phyloP scores from a whole-genome alignment of 2,113 vertebrate genomes.

The Silurus glanis region DNA sequence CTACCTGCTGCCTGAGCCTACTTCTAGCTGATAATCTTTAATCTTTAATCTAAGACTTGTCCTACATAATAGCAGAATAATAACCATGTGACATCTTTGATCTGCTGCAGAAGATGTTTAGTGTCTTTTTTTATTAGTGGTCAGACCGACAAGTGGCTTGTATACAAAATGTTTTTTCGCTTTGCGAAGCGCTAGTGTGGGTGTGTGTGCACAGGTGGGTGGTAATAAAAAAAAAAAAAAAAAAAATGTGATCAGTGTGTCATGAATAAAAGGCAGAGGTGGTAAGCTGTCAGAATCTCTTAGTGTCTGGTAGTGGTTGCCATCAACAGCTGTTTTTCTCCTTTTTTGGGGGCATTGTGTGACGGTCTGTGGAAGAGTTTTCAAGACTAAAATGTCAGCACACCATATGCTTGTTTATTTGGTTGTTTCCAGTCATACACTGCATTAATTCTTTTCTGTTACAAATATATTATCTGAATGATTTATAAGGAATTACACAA shows the following conservation, averaged over 20 bases:
- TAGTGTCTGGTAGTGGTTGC: constrained; percentile 7
- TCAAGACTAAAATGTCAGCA: not conserved
- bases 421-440: not conserved
- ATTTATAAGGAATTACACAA: not conserved
- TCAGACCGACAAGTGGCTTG: not conserved
- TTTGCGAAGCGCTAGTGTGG: not conserved
- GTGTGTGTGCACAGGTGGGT: not conserved
- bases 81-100: not conserved
- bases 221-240: not conserved
- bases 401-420: not conserved
- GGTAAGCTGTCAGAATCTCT: constrained; percentile 15
- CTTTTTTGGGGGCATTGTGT: not conserved
- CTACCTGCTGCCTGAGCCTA: not conserved
- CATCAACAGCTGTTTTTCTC: not conserved
- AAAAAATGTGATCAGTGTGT: not conserved
- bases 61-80: not conserved
- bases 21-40: not conserved
- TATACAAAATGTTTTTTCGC: not conserved
- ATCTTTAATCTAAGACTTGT: not conserved
- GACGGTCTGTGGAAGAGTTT: not conserved
- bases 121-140: not conserved
- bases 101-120: not conserved
- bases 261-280: constrained; percentile 3
- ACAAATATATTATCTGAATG: not conserved
- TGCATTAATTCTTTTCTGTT: not conserved